A percentile compares a stretch with the other conserved stretches of the same genome.
phyloP scores from a whole-genome alignment of 2,113 vertebrate species.

The Bubo scandiacus region DNA sequence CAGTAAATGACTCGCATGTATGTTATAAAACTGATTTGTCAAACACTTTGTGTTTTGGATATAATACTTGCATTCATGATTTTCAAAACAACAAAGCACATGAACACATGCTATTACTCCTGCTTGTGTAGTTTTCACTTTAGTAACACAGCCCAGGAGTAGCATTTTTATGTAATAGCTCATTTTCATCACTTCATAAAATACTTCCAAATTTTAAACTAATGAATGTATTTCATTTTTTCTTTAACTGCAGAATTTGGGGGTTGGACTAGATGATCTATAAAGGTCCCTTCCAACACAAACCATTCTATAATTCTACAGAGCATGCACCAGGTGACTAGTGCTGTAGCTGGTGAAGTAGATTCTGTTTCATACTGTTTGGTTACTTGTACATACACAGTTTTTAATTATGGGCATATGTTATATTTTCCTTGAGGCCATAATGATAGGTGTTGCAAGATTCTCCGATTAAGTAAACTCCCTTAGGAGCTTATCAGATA shows the following conservation, averaged over 20 bases:
- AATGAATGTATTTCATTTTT: not conserved
- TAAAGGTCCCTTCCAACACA: not conserved
- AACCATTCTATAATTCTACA: not conserved
- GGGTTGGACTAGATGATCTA: not conserved
- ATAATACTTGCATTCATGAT: not conserved
- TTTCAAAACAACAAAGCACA: not conserved
- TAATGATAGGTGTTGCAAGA: not conserved
- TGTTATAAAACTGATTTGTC: not conserved
- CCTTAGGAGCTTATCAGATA: not conserved
- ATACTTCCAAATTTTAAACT: not conserved
- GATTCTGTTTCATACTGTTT: not conserved
- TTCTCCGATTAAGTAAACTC: not conserved
- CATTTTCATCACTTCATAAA: not conserved
- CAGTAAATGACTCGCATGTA: not conserved
- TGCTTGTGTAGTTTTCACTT: not conserved
- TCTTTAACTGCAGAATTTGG: not conserved
- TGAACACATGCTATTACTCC: not conserved
- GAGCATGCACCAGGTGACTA: not conserved
- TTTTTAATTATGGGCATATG: rapidly evolving
- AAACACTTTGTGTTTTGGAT: not conserved
- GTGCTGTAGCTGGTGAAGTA: not conserved
- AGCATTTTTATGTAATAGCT: not conserved
- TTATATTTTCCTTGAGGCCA: not conserved
- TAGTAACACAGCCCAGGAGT: no score
- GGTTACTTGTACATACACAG: not conserved